Conservation (phyloP, 2,797 vertebrate genomes). For the Poeciliopsis infans region DNA sequence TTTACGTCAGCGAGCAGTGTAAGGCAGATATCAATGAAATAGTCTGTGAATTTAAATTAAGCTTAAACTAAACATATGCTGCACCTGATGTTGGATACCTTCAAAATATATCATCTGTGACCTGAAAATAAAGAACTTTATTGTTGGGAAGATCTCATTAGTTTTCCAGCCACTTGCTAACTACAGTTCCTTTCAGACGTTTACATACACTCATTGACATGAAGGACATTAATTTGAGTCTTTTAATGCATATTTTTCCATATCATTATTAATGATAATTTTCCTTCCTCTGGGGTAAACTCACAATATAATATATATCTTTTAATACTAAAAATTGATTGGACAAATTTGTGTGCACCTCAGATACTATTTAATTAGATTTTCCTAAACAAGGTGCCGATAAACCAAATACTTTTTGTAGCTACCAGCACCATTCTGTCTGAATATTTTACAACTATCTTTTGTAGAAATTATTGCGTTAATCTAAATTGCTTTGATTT, state of each 20-base stretch:
- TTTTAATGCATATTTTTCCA: constrained; percentile 11
- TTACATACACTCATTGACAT: background rate
- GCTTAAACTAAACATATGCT: constrained; percentile 28
- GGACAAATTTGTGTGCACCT: background rate
- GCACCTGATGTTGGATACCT: constrained; percentile 55
- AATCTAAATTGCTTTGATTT: background rate
- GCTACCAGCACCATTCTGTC: background rate
- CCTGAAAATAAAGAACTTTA: constrained; percentile 35
- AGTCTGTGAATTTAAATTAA: constrained; percentile 25
- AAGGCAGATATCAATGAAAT: constrained; percentile 54
- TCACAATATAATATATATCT: background rate
- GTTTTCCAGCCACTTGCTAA: constrained; percentile 25
- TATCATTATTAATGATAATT: background rate
- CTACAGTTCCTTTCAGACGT: background rate
- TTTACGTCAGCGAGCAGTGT: constrained; percentile 64
- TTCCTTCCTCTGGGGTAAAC: background rate
- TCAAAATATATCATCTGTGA: constrained; percentile 38
- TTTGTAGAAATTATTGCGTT: background rate
- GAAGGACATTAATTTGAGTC: background rate
- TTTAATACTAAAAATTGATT: background rate
- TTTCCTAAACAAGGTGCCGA: background rate
- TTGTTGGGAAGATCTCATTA: constrained; percentile 34
- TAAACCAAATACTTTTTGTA: background rate
- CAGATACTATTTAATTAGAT: background rate
- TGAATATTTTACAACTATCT: background rate